These are phyloP conservation scores for Todus mexicanus DNA, from an alignment of 2,797 vertebrate species.

Conservation along the genomic window DNA sequence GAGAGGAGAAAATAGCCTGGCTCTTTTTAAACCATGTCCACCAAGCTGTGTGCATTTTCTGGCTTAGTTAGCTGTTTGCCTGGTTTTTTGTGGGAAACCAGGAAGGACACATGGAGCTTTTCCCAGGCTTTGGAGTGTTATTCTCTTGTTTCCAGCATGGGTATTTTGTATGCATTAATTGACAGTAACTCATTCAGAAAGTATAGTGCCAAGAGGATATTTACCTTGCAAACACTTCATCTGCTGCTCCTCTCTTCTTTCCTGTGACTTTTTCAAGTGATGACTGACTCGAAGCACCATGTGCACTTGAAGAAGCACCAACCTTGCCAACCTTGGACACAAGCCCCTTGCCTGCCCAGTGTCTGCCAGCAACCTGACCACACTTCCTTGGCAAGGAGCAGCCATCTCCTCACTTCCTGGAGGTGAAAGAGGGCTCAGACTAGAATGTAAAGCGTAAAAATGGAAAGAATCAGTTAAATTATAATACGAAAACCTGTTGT, in stretches of 20 bases:
- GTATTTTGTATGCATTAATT: not conserved
- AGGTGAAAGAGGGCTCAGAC: constrained; percentile 48
- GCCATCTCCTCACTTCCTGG: constrained; percentile 28
- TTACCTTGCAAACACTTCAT: constrained; percentile 39
- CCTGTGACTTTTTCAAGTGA: not conserved
- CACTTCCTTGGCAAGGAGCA: constrained; percentile 52
- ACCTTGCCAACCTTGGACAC: constrained; percentile 55
- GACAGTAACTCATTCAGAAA: constrained; percentile 25
- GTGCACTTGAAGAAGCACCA: constrained; percentile 29
- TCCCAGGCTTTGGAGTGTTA: not conserved
- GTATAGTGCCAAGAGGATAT: not conserved
- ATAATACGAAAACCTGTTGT: constrained; percentile 39
- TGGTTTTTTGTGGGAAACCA: constrained; percentile 31
- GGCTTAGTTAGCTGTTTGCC: constrained; percentile 29
- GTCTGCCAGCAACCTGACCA: constrained; percentile 67
- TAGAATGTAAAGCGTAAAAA: constrained; percentile 40
- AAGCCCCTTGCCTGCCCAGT: constrained; percentile 38
- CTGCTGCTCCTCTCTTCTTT: constrained; percentile 1
- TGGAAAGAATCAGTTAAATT: constrained; percentile 41
- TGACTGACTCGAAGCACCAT: constrained; percentile 26
- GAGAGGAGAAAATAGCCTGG: not conserved
- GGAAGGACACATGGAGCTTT: constrained; percentile 9
- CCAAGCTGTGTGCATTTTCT: not conserved
- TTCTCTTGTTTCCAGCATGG: constrained; percentile 24
- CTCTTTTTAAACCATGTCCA: not conserved